These are phyloP conservation scores for Saguinus midas DNA, from an alignment of 2,113 vertebrate species.

Conservation along the genomic window DNA sequence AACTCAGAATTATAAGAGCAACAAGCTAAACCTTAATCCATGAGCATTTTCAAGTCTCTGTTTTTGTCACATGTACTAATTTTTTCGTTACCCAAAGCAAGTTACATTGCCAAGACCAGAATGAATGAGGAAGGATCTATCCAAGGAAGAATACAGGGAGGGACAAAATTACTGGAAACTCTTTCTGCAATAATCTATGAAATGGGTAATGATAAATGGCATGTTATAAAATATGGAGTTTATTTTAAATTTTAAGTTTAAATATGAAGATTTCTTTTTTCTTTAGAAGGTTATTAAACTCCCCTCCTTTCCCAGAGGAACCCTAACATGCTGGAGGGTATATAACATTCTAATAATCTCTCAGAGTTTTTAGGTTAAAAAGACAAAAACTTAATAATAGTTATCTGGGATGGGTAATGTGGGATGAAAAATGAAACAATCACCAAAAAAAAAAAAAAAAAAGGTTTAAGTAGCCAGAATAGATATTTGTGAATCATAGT, in stretches of 20 bases:
- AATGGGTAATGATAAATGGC: neutral
- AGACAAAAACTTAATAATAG: neutral
- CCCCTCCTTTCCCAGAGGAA: neutral
- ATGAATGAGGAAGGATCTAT: neutral
- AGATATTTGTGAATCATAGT: neutral
- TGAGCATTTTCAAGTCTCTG: neutral
- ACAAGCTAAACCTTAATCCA: neutral
- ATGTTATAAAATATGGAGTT: neutral
- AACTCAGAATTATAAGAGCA: neutral
- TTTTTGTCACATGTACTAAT: neutral
- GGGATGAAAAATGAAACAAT: neutral
- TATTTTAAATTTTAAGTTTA: neutral
- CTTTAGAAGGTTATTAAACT: neutral
- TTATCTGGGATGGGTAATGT: neutral
- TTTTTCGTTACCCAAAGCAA: neutral
- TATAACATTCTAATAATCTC: neutral
- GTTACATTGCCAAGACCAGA: neutral
- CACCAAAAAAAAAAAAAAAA: neutral
- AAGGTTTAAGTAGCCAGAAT: neutral
- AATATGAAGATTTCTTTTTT: neutral
- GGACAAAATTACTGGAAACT: neutral
- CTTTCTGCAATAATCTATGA: neutral
- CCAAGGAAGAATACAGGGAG: neutral
- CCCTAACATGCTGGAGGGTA: neutral
- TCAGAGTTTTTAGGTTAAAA: neutral